These are phyloP conservation scores for Sycophaga agraensis DNA, from an alignment of 1,140 invertebrate species.

Conservation along the genomic window DNA sequence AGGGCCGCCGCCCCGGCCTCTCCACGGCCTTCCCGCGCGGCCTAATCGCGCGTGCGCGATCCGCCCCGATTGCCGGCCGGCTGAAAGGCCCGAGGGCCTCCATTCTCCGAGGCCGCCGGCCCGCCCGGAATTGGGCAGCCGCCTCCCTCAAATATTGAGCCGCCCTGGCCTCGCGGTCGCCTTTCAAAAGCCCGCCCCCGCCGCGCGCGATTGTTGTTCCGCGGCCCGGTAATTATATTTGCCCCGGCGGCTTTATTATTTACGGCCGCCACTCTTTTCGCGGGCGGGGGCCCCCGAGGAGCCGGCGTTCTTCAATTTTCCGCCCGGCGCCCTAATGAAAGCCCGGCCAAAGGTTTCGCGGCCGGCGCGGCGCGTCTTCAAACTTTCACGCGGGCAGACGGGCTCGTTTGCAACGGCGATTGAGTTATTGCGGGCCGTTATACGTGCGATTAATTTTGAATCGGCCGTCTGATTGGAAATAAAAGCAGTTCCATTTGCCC, in stretches of 20 bases:
- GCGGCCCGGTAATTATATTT: slow-evolving; percentile 49
- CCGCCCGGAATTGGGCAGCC: slow-evolving; percentile 13
- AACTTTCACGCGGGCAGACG: not conserved
- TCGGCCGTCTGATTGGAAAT: not conserved
- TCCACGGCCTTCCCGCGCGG: too few relatives aligned
- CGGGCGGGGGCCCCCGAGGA: not conserved
- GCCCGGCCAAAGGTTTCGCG: too few relatives aligned
- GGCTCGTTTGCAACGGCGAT: not conserved
- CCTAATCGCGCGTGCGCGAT: too few relatives aligned
- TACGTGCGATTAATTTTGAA: slow-evolving; percentile 10
- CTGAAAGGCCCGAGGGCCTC: too few relatives aligned
- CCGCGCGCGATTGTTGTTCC: slow-evolving; percentile 41
- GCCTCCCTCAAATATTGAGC: slow-evolving; percentile 38
- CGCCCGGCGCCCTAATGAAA: too few relatives aligned
- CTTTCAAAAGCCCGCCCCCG: slow-evolving; percentile 37
- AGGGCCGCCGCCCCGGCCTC: too few relatives aligned
- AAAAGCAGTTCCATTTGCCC: not conserved
- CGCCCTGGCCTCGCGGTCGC: not conserved
- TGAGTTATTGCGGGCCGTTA: not conserved
- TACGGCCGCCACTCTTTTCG: slow-evolving; percentile 25
- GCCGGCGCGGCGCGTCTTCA: not conserved
- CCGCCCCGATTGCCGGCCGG: too few relatives aligned
- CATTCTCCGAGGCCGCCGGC: too few relatives aligned
- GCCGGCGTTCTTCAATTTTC: not conserved
- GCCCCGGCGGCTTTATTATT: slow-evolving; percentile 49